phyloP scores from a whole-genome alignment of 2,113 vertebrate genomes.

The Eulacestoma nigropectus region DNA sequence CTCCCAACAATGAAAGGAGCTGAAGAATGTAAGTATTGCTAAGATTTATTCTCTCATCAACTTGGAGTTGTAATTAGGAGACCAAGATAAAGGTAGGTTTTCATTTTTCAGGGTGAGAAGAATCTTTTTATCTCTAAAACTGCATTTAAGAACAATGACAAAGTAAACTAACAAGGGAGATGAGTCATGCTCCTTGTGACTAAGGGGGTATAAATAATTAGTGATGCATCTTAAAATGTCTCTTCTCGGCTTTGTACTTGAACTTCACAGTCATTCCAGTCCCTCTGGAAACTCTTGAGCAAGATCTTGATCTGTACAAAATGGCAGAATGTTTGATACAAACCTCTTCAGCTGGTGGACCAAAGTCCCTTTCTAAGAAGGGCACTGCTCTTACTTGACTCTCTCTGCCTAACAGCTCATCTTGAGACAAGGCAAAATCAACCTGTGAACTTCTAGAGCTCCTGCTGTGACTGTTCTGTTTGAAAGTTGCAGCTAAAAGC shows the following conservation, averaged over 20 bases:
- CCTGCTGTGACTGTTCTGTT: neutral
- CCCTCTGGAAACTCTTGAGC: neutral
- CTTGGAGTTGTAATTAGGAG: neutral
- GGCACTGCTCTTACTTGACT: neutral
- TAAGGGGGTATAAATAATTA: slow-evolving; percentile 1
- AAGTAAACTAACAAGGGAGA: neutral
- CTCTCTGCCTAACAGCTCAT: neutral
- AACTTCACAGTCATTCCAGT: neutral
- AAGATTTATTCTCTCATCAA: neutral
- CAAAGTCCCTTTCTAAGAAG: neutral
- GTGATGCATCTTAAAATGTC: neutral
- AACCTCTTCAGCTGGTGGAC: neutral
- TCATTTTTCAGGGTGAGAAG: neutral
- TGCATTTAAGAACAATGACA: neutral
- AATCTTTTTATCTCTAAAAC: neutral
- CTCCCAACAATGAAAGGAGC: neutral
- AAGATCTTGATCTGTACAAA: neutral
- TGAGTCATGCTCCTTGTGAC: neutral
- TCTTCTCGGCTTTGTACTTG: neutral
- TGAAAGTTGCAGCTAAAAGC: neutral
- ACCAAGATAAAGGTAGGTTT: neutral
- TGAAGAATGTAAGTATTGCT: neutral
- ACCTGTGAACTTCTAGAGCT: neutral
- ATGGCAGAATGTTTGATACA: neutral
- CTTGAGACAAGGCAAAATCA: neutral